Conservation (phyloP, 1,140 invertebrate genomes). For the Panagrolaimus sp. region DNA sequence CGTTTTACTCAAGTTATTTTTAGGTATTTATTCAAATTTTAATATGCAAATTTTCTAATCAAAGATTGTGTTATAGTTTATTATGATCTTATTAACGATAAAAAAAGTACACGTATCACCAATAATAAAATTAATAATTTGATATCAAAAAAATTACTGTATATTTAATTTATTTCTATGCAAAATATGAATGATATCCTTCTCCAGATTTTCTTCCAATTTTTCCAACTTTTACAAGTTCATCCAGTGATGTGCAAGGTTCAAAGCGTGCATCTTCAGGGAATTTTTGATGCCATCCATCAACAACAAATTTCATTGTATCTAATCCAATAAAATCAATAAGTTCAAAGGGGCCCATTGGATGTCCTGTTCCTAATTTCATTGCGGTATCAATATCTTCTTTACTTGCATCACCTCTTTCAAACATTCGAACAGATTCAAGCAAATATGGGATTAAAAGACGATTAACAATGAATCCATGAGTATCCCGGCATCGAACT, state of each 20-base stretch:
- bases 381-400: constrained; percentile 65
- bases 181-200: constrained; percentile 67
- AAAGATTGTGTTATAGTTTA: too few species aligned
- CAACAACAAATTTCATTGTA: constrained; percentile 66
- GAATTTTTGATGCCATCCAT: constrained; percentile 72
- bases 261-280: constrained; percentile 74
- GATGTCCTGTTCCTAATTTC: constrained; percentile 65
- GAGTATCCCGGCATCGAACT: constrained; percentile 68
- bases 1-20: too few species aligned
- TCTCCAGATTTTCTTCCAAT: constrained; percentile 75
- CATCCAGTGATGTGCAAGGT: constrained; percentile 67
- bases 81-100: too few species aligned
- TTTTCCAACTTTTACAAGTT: constrained; percentile 74
- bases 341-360: constrained; percentile 65
- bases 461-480: constrained; percentile 79
- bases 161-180: too few species aligned
- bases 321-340: constrained; percentile 64
- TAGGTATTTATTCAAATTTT: too few species aligned
- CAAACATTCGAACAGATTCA: constrained; percentile 72
- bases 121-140: too few species aligned
- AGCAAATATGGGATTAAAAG: constrained; percentile 73
- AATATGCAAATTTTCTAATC: too few species aligned
- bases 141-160: too few species aligned
- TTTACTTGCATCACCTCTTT: constrained; percentile 68
- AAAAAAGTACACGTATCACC: too few species aligned